Evolutionary conservation across 2,113 vertebrate genomes (phyloP).

Genomic region (Barbus barbus): DNA sequence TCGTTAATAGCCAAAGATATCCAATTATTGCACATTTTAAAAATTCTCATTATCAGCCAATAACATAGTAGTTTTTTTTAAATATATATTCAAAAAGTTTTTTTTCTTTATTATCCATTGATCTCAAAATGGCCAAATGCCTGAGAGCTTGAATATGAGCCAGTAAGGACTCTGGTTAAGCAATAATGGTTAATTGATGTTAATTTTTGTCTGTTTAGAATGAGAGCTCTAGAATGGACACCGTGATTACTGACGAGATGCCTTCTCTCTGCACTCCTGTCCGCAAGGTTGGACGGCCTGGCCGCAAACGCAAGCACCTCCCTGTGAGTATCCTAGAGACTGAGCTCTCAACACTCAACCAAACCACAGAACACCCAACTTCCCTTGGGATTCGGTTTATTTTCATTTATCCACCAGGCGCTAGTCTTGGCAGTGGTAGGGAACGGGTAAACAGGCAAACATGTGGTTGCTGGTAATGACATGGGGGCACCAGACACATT

Average conservation of each 20-base stretch:
- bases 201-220: slow-evolving; percentile 68
- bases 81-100: too few relatives aligned
- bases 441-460: neutral
- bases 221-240: slow-evolving; percentile 77
- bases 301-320: slow-evolving; percentile 86
- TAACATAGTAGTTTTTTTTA: too few relatives aligned
- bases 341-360: slow-evolving; percentile 13
- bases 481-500: neutral
- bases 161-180: neutral
- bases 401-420: slow-evolving; percentile 9
- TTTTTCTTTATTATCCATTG: neutral
- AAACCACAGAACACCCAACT: slow-evolving; percentile 24
- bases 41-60: too few relatives aligned
- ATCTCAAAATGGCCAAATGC: neutral
- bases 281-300: slow-evolving; percentile 84
- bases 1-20: neutral
- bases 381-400: slow-evolving; percentile 5
- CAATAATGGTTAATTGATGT: neutral
- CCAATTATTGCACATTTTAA: neutral
- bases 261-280: slow-evolving; percentile 76
- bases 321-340: slow-evolving; percentile 78
- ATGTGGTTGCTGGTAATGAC: slow-evolving; percentile 14
- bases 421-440: slow-evolving; percentile 19
- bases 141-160: neutral
- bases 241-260: slow-evolving; percentile 82